Percentiles rank a stretch among this genome's conserved stretches.
Evolutionary conservation across 2,888 invertebrate species (phyloP).

Genomic region (Epistrophella euchroma): DNA sequence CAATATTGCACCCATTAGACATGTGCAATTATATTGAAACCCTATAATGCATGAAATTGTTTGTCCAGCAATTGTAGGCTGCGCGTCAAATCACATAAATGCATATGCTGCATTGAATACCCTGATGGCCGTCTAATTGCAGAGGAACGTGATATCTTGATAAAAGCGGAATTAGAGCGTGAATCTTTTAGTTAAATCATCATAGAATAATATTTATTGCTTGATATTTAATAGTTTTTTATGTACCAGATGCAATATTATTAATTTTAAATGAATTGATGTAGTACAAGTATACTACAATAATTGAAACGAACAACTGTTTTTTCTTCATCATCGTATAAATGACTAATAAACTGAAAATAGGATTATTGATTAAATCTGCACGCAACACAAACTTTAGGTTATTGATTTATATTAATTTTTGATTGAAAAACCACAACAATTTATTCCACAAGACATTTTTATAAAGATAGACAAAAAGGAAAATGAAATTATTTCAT

Average conservation of each 20-base stretch:
- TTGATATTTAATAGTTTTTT: not conserved
- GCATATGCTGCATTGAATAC: not conserved
- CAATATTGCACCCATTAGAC: constrained; percentile 44
- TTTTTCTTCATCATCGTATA: not conserved
- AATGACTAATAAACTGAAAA: not conserved
- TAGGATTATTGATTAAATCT: constrained; percentile 12
- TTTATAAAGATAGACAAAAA: not conserved
- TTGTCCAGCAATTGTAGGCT: constrained; percentile 17
- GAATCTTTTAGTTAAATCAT: constrained; percentile 21
- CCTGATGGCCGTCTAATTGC: constrained; percentile 33
- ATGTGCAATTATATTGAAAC: constrained; percentile 54
- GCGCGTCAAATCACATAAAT: constrained; percentile 32
- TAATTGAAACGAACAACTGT: not conserved
- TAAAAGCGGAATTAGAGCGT: constrained; percentile 26
- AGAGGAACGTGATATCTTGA: constrained; percentile 53
- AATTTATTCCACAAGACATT: not conserved
- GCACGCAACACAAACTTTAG: not conserved
- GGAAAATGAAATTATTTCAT: not conserved
- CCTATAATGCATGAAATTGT: constrained; percentile 35
- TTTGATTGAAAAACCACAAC: not conserved
- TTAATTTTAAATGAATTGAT: not conserved
- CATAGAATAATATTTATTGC: constrained; percentile 21
- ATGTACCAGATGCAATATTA: not conserved
- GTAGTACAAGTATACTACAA: not conserved
- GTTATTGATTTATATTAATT: constrained; percentile 8